phyloP scores from a whole-genome alignment of 2,888 invertebrate species.

The Dicycla oo region DNA sequence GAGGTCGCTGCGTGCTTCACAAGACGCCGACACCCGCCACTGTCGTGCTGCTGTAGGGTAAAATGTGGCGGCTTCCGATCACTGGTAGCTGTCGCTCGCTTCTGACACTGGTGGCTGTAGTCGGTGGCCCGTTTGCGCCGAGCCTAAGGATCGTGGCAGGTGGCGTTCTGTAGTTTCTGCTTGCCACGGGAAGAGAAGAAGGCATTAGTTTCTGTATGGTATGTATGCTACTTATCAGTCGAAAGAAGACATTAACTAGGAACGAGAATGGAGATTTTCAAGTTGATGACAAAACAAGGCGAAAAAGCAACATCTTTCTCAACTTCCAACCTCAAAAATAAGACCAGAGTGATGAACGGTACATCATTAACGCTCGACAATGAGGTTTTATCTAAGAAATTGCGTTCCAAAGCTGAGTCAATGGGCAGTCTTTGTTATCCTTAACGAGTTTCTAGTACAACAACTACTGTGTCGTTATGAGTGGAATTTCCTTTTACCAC shows the following conservation, averaged over 20 bases:
- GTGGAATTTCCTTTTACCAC: constrained; percentile 77
- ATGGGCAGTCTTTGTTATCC: constrained; percentile 64
- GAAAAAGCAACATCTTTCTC: constrained; percentile 8
- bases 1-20: too few relatives aligned
- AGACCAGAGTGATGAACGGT: constrained; percentile 38
- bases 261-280: constrained; percentile 1
- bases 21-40: too few relatives aligned
- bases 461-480: constrained; percentile 54
- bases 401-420: constrained; percentile 73
- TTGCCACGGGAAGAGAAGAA: background rate
- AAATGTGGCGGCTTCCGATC: too few relatives aligned
- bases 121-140: too few relatives aligned
- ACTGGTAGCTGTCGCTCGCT: too few relatives aligned
- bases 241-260: background rate
- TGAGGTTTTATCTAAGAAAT: constrained; percentile 70
- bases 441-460: constrained; percentile 66
- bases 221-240: background rate
- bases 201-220: background rate
- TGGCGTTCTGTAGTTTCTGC: background rate
- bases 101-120: too few relatives aligned
- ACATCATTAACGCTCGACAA: constrained; percentile 59
- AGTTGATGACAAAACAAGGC: background rate
- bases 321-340: constrained; percentile 30
- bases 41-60: too few relatives aligned
- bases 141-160: background rate